Base-by-base conservation (phyloP, 2,888 invertebrate genomes). In the Eupithecia tripunctaria region DNA sequence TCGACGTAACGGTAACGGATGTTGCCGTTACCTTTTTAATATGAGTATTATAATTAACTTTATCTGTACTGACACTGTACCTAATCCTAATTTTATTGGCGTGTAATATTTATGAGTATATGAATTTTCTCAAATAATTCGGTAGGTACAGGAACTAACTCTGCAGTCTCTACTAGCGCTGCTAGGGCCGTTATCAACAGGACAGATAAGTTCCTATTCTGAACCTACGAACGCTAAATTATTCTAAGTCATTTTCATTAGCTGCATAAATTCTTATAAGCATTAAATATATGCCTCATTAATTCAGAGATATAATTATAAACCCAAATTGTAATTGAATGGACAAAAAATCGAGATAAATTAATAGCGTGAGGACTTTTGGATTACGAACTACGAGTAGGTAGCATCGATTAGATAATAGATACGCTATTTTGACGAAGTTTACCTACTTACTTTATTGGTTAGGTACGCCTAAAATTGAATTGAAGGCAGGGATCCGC, bases 191-290 rank as follows among this genome's bases (percentile, higher is more conserved):
- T 25, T 56, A 10, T 56, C 4, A 56, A 56, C 14, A 12, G 2
- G 12, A 56, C 56, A 56, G 56, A 56, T 56, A 56, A 56, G 56
- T 56, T 14, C 25, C 56, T 56, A 56, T 5, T 56, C 56, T 56
- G 56, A 25, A 25, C 12, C 56, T 25, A 14, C 12, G 71, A 71
- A 75, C 75, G 76, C 72, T 74, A 75, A 70, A 72, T 68, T 76
- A 78, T 74, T 71, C 75, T 67, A 77, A 74, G 75, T 72, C 77
- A 29, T 62, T 51, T 66, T 65, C 25, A 68, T 36, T 68, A 56
- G 56, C 56, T 68, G 64, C 25, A 65, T 65, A 65, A 60, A 60
- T 60, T 60, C 60, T 18, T 60, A 62, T 67, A 27, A 67, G 60
- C 32, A 65, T 66, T 47, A 51, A n/a, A 32, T 32, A 65, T 51